Evolutionary conservation across 2,888 invertebrate genomes (phyloP), one percentile per base, ranked within the genome.

Genomic region (Aproaerema taeniolella): DNA sequence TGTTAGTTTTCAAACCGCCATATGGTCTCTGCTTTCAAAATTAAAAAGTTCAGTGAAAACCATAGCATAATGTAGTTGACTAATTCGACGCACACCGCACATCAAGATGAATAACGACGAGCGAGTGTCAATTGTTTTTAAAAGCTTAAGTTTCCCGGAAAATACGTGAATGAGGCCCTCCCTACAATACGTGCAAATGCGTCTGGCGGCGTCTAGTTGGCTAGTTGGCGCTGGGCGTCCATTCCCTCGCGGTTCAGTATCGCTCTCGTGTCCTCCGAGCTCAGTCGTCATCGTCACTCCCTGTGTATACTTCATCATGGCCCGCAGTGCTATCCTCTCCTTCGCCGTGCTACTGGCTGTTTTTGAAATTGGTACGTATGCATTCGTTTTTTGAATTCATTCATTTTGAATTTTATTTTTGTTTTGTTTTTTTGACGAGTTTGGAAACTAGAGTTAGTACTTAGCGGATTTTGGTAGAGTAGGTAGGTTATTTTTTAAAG

Each of bases 301-400:
- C 38, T 50, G 49, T 44, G 45, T 41, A 49, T 49, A 46, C 47
- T 49, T 53, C 46, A 72, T 52, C 55, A 81, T 78, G 79, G 72
- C 71, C 49, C 71, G 73, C 55, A 71, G 61, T 67, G 71, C 58
- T 37, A 67, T 62, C 55, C 55, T 78, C 41, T 69, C 66, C 55
- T 46, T 83, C 37, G 75, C 68, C 45, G 63, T 81, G 32, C 51
- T 85, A 30, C 52, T 85, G 56, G 80, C 83, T 11, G 55, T 78
- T 30, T 58, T 85, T 32, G 75, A 82, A 61, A 57, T 78, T 35
- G 85, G 85, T 85, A 70, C 26, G 83, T 74, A 5, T 25, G 11
- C 10, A 1, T 52, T 13, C 37, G 31, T 40, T 44, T 48, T 20
- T 25, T 24, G 7, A 12, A 14, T 32, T 32, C 4, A 20, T 20